Evolutionary conservation across 2,113 vertebrate genomes (phyloP), one percentile per base, ranked within the genome.

Genomic region (Pterocles gutturalis): DNA sequence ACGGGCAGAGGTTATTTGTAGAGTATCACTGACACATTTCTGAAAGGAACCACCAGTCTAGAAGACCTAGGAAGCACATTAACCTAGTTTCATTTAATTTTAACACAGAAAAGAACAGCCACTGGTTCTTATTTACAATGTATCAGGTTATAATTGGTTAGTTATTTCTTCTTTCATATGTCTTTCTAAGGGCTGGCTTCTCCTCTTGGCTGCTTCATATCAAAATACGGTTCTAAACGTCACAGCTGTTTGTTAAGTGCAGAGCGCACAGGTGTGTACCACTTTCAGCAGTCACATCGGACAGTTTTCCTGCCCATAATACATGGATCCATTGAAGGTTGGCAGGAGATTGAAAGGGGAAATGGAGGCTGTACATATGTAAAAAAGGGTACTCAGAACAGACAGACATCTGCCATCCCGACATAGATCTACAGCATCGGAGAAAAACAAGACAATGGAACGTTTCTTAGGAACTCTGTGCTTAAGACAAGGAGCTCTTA

Each of bases 221-320:
- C 76, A 41, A 57, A 94, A 66, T 3, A 43, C 25, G 26, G 29
- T 73, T 55, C 29, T 24, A 58, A 86, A 83, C 0, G 6, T 25
- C 67, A 15, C 67, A 90, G 72, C 60, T 84, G 43, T 28, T 69
- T 7, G 33, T n/a, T 60, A 36, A 72, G 61, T 21, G 53, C 76
- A 43, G 57, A 75, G 64, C 53, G 64, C 96, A 78, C 83, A 94
- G 85, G 88, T 93, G 66, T 79, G 14, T 29, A 38, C 34, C 34
- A 48, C 43, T 82, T 61, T 84, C 83, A 58, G 65, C 86, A 95
- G 88, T 14, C 64, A 71, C 43, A 72, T 1, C 89, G 60, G 29
- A 66, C 46, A 67, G 18, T 75, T 84, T 75, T 51, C 93, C 86
- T 64, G 80, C 83, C 86, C 9, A 20, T 34, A 67, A 71, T 36